These are phyloP conservation scores for Callyntrura guangdongensis DNA, from an alignment of 2,888 invertebrate species.

Conservation along the genomic window DNA sequence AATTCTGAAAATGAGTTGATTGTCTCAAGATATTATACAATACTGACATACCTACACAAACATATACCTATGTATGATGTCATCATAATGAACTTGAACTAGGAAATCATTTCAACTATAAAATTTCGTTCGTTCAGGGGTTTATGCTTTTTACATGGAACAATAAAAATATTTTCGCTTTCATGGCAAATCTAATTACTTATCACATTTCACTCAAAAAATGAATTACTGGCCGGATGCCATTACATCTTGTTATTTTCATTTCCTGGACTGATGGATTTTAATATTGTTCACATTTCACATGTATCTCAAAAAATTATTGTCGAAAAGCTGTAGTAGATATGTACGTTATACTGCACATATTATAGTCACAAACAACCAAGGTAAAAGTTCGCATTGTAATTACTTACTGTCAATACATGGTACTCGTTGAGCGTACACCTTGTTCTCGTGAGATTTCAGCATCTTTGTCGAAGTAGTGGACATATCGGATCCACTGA, in stretches of 20 bases:
- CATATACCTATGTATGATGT: neutral
- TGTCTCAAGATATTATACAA: neutral
- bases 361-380: too few relatives aligned
- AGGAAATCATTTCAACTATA: slow-evolving; percentile 29
- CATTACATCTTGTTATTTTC: slow-evolving; percentile 5
- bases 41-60: too few relatives aligned
- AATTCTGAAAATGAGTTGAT: neutral
- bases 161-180: neutral
- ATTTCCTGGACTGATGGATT: slow-evolving; percentile 36
- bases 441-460: slow-evolving; percentile 80
- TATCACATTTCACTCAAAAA: slow-evolving; percentile 18
- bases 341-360: neutral
- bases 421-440: slow-evolving; percentile 83
- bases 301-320: neutral
- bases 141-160: neutral
- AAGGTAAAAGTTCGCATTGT: neutral
- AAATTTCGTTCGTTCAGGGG: neutral
- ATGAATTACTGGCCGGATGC: slow-evolving; percentile 7
- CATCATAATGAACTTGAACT: slow-evolving; percentile 41
- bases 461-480: slow-evolving; percentile 83
- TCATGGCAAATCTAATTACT: slow-evolving; percentile 14
- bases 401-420: slow-evolving; percentile 84
- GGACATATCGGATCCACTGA: slow-evolving; percentile 83
- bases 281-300: neutral
- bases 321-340: neutral